Base-by-base conservation (phyloP, 2,113 vertebrate species). In the Megaceryle torquata region DNA sequence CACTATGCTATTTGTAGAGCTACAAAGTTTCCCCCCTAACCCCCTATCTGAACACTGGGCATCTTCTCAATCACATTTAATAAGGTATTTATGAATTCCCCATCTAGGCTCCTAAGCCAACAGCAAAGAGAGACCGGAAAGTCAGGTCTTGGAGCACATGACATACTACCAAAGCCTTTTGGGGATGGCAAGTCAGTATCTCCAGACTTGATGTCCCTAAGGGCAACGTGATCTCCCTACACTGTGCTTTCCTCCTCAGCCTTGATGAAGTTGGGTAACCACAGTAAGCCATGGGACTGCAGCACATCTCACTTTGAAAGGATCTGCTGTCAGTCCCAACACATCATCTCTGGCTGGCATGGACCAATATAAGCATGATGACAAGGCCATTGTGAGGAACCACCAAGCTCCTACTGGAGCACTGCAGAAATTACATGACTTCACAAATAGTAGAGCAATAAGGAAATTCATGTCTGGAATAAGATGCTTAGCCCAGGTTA, bases 21-120 rank as follows among this genome's bases (percentile, higher is more conserved):
- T 41, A 10, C 0, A 7, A 76, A 11, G 24, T 11, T 13, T 17
- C 56, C 1, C 3, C 4, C 4, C 13, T 5, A 25, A 1, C 3
- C 22, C 11, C 2, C 6, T 5, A 10, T 8, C 35, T 37, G 26
- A 91, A 77, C 28, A 46, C 21, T 11, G 28, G 2, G 15, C 13
- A 13, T 26, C 26, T 85, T 72, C 37, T 88, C 82, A 54, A 54
- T 13, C 5, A 7, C 39, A 70, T 81, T 75, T 82, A 44, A 69
- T 13, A 9, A 60, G 61, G 46, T 46, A 20, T 15, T 74, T 68
- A 91, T 69, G 74, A 65, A 43, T 39, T 75, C 37, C 37, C 37
- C 54, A 88, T 24, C 35, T 70, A 77, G 43, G 18, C 31, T 81
- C 61, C 70, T 51, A 56, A 86, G 5, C 14, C 56, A 76, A 22